A percentile compares a stretch with the other conserved stretches of the same genome.
Conservation (phyloP, 2,888 invertebrate genomes). For the Dryomyza anilis region DNA sequence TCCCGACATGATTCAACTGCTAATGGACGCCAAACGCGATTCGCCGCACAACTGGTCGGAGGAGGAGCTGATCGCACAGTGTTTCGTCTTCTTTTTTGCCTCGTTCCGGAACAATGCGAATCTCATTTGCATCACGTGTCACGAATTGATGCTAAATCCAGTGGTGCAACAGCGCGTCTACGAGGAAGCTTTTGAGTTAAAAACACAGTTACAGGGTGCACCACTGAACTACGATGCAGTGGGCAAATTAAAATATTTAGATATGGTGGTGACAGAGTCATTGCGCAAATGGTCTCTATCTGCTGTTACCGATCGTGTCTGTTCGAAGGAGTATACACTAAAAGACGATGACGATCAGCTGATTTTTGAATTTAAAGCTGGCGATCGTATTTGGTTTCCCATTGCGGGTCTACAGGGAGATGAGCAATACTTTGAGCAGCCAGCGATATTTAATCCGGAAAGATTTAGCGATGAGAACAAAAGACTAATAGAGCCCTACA, state of each 20-base stretch:
- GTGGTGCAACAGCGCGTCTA: conserved; percentile 64
- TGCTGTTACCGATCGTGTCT: conserved; percentile 59
- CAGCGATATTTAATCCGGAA: conserved; percentile 65
- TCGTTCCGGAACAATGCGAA: conserved; percentile 61
- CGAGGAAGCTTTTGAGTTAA: conserved; percentile 62
- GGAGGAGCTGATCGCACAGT: conserved; percentile 62
- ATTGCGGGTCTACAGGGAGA: conserved; percentile 61
- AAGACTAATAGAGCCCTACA: conserved; percentile 55
- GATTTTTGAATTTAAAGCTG: conserved; percentile 62
- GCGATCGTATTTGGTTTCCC: conserved; percentile 59
- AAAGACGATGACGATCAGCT: conserved; percentile 60
- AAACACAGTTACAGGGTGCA: conserved; percentile 53
- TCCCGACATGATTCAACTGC: conserved; percentile 65
- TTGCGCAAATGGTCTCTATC: conserved; percentile 62
- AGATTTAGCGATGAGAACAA: conserved; percentile 66
- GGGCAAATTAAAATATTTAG: conserved; percentile 65
- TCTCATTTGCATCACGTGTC: conserved; percentile 60
- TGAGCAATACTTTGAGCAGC: conserved; percentile 63
- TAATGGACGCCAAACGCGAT: conserved; percentile 60
- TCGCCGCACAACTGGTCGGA: conserved; percentile 34
- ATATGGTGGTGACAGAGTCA: conserved; percentile 65
- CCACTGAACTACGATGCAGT: conserved; percentile 63
- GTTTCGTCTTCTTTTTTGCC: conserved; percentile 63
- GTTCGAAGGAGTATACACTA: conserved; percentile 60
- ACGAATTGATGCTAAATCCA: conserved; percentile 65